phyloP scores from a whole-genome alignment of 2,797 vertebrate species.

The Diceros bicornis region DNA sequence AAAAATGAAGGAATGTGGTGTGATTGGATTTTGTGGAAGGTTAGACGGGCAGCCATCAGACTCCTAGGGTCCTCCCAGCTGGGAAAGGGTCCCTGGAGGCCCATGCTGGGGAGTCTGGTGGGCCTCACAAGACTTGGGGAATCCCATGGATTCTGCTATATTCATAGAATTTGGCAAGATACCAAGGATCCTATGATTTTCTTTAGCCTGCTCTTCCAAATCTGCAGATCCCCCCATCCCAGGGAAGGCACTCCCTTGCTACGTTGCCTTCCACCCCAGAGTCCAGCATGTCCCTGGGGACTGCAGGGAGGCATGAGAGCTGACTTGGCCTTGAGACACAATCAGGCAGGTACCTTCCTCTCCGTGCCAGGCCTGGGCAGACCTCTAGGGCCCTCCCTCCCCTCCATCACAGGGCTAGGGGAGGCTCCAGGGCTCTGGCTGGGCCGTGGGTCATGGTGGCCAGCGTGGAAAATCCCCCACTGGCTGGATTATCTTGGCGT shows the following conservation, averaged over 20 bases:
- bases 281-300: neutral
- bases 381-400: neutral
- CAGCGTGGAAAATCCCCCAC: slow-evolving; percentile 69
- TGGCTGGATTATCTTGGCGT: neutral
- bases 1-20: neutral
- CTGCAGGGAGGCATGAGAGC: neutral
- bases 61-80: neutral
- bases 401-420: neutral
- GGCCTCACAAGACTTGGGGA: neutral
- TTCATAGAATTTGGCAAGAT: neutral
- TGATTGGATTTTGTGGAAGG: neutral
- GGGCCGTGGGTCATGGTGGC: neutral
- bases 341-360: neutral
- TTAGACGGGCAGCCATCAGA: neutral
- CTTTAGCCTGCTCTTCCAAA: neutral
- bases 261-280: neutral
- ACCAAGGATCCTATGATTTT: neutral
- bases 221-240: too few relatives aligned
- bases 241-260: neutral
- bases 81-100: neutral
- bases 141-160: neutral
- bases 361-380: neutral
- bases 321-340: neutral
- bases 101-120: neutral
- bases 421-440: neutral